Conservation (phyloP, 2,888 invertebrate species). For the Stratiomys singularior region DNA sequence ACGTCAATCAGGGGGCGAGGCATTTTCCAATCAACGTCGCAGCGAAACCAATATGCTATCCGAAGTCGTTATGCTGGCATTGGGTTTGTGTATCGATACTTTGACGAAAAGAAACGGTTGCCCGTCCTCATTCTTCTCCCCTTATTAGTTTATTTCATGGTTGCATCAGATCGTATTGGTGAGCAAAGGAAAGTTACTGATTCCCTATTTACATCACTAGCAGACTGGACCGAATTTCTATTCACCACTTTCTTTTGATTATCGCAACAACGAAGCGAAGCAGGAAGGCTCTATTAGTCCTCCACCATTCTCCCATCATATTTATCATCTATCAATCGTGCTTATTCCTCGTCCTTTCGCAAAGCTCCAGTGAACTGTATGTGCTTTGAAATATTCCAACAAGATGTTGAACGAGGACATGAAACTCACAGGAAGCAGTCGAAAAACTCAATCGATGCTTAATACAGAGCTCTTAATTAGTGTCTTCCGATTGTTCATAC, state of each 20-base stretch:
- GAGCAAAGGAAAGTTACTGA: neutral
- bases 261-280: neutral
- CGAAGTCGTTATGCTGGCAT: constrained; percentile 36
- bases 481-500: constrained; percentile 35
- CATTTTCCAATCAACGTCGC: constrained; percentile 44
- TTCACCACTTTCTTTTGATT: constrained; percentile 15
- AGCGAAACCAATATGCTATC: constrained; percentile 40
- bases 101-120: neutral
- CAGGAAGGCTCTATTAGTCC: neutral
- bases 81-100: constrained; percentile 44
- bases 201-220: neutral
- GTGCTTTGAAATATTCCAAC: neutral
- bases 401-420: neutral
- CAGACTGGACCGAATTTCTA: neutral
- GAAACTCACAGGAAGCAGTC: neutral
- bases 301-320: neutral
- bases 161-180: constrained; percentile 8
- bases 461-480: constrained; percentile 35
- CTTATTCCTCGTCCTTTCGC: neutral
- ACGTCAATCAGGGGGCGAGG: constrained; percentile 47
- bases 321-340: neutral
- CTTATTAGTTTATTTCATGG: neutral
- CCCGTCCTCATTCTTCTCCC: neutral
- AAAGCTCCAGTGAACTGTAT: neutral
- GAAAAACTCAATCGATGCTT: constrained; percentile 11